Evolutionary conservation across 2,797 vertebrate species (phyloP), one percentile per base, ranked within the genome.

Genomic region (Phataginus tetradactyla): DNA sequence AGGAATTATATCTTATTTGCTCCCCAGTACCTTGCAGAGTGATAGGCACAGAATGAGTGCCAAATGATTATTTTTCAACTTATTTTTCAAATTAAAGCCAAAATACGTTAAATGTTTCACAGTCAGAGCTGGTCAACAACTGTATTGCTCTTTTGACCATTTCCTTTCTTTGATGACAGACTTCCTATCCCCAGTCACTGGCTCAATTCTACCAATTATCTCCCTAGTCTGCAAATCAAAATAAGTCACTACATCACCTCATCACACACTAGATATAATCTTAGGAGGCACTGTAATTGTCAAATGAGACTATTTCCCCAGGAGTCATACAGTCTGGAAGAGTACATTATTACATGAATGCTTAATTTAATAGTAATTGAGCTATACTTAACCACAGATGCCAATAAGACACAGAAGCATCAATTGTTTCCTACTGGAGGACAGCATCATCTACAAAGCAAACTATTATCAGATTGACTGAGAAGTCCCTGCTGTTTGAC

Each of bases 41-140:
- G 17, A 78, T 13, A 49, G 39, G 64, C 57, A 45, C 13, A 93
- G 66, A 77, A 68, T 37, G 91, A 78, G 29, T 45, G 25, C n/a
- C 45, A 84, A 90, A 80, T 80, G 51, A 84, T 64, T 89, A 59
- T 34, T 94, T 95, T 88, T 86, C 80, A 93, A 95, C 72, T 90
- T 51, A 86, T 88, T 72, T 96, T 87, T 91, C 72, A 69, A 95
- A 93, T 74, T 63, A 87, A 23, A 96, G 63, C 39, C 51, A 72
- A 90, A 77, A 51, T 77, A 25, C 32, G 34, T 80, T 63, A 80
- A 81, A 81, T 66, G 37, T 80, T 94, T 80, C 77, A 92, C 18
- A 84, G 27, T 80, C 39, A 87, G 49, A 95, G 57, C 25, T 42
- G 51, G 32, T 39, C 68, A 89, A 68, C 78, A 96, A 69, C 23